These are phyloP conservation scores for Planococcus citri DNA, from an alignment of 1,140 invertebrate species.

Conservation along the genomic window DNA sequence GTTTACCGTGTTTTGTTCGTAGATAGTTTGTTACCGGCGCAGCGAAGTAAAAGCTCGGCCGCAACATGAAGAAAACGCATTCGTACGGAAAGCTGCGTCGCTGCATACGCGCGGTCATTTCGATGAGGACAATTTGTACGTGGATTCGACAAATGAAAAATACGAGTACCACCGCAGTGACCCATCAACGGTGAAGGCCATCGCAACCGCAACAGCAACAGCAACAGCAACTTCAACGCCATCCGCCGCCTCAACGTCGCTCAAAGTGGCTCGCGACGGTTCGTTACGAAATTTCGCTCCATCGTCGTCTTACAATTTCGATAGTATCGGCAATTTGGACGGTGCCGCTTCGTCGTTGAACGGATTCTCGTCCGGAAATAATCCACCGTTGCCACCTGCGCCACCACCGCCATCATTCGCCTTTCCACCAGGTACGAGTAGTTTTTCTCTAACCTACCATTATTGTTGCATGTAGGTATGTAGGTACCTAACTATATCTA, in stretches of 20 bases:
- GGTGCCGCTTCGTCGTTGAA: neutral
- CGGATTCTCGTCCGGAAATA: neutral
- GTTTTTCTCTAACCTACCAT: no score
- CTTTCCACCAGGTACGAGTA: neutral
- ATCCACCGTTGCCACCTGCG: no score
- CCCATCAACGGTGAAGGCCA: no score
- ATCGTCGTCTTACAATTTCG: neutral
- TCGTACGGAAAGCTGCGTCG: neutral
- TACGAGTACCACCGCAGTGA: neutral
- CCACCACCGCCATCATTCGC: neutral
- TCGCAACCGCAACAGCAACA: neutral
- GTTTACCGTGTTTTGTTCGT: neutral
- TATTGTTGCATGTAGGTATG: no score
- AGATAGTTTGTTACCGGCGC: neutral
- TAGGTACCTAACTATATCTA: no score
- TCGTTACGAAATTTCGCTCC: neutral
- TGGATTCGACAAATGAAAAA: neutral
- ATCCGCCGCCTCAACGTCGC: neutral
- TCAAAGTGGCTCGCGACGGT: neutral
- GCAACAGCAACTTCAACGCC: neutral
- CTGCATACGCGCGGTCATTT: neutral
- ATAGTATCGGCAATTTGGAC: neutral
- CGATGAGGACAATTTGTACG: neutral
- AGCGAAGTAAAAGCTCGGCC: neutral
- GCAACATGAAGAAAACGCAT: neutral